Evolutionary conservation across 1,140 invertebrate species (phyloP), one percentile per base, ranked within the genome.

Genomic region (Dendroctonus ponderosae): DNA sequence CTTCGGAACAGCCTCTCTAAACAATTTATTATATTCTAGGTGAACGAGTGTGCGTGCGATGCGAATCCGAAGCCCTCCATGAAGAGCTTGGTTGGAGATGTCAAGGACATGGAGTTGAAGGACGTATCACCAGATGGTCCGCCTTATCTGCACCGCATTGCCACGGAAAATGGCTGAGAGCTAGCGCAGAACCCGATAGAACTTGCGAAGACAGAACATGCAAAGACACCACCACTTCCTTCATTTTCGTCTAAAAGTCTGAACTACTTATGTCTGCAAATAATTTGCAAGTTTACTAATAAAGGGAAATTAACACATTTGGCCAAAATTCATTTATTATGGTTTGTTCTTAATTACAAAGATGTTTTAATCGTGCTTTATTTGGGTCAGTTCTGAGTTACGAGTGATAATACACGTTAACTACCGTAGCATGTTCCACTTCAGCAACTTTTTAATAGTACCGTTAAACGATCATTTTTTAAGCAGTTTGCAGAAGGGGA

Each of bases 141-240:
- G 88, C 89, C 43, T 81, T 93, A 12, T 85, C 89, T 12, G 86
- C 86, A 41, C 86, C 89, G 7, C 89, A 90, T 68, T 93, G 91
- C 78, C 89, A 91, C 71, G 91, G 91, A 42, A 91, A 92, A 77
- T 93, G 91, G 91, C 77, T 90, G n/a, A 84, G 89, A 14, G 80
- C 87, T 8, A 82, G 83, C 57, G 80, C 84, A 12, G 84, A 81
- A 58, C 80, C 77, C 7, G 85, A 85, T 71, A 84, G 81, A 75
- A 81, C 80, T 75, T 81, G 80, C 51, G 76, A 79, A 41, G 79
- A 68, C 7, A 71, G 70, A 40, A 75, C 82, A 54, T 85, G 83
- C 75, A 85, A 86, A 73, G 77, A 79, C 12, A 14, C 26, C 6
- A 82, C 84, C 53, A 81, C 85, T 5, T 82, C 86, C 73, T 89